Evolutionary conservation across 2,113 vertebrate species (phyloP).

Genomic region (Barnardius zonarius): DNA sequence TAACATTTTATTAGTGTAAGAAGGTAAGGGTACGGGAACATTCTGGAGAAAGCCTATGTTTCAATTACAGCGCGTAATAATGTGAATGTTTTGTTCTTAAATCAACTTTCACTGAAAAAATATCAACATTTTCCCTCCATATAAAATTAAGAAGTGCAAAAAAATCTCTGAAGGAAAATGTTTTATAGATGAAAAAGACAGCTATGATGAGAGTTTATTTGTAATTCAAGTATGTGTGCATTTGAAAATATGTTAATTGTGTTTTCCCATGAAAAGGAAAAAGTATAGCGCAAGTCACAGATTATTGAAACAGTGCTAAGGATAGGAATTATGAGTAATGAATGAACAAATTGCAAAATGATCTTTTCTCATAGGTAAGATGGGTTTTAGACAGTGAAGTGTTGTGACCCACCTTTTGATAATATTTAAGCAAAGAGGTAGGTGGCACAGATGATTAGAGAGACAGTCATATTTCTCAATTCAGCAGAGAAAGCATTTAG

Average conservation of each 20-base stretch:
- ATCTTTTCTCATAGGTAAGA: neutral
- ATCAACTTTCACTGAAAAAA: neutral
- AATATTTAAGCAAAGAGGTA: neutral
- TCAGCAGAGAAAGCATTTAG: neutral
- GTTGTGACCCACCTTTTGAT: neutral
- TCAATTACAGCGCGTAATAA: neutral
- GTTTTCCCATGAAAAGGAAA: neutral
- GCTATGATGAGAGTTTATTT: neutral
- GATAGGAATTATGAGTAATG: neutral
- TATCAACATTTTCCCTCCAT: fast-evolving
- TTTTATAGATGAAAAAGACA: neutral
- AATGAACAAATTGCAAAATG: neutral
- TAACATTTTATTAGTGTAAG: neutral
- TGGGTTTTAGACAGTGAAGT: neutral
- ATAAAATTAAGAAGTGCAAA: neutral
- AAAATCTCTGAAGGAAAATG: neutral
- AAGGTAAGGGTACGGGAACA: neutral
- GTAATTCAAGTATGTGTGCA: neutral
- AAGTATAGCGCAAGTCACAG: neutral
- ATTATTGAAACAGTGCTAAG: neutral
- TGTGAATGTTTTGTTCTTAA: neutral
- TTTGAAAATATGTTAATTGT: neutral
- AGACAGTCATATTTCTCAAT: neutral
- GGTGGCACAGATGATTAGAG: neutral
- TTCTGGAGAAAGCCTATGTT: neutral